These are phyloP conservation scores for Druceiella hillmani DNA, from an alignment of 2,888 invertebrate genomes.

Conservation along the genomic window DNA sequence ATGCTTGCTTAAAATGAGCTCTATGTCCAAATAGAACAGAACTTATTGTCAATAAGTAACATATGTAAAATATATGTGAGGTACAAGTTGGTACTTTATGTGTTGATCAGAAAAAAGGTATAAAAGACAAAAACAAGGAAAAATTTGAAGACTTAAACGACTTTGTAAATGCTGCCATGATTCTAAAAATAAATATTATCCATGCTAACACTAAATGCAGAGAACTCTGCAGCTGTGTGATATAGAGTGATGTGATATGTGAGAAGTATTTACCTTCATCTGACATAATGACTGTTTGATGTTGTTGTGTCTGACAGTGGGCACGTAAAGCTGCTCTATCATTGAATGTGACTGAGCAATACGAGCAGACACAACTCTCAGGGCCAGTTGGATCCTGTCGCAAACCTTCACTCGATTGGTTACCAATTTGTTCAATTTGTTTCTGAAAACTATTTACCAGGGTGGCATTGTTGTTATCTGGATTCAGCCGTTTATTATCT, in stretches of 20 bases:
- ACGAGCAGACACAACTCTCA: slow-evolving; percentile 38
- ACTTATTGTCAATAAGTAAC: slow-evolving; percentile 73
- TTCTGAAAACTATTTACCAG: slow-evolving; percentile 20
- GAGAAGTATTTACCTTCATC: slow-evolving; percentile 47
- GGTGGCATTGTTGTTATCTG: slow-evolving; percentile 18
- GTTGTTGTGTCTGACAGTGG: slow-evolving; percentile 53
- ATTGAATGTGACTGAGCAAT: slow-evolving; percentile 51
- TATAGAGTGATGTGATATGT: not conserved
- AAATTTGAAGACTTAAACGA: too few relatives aligned
- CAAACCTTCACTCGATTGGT: slow-evolving; percentile 2
- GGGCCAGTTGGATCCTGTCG: slow-evolving; percentile 5
- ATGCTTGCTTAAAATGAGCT: slow-evolving; percentile 59
- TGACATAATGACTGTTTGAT: slow-evolving; percentile 62
- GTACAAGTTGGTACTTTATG: too few relatives aligned
- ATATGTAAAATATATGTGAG: too few relatives aligned
- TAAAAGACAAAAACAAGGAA: too few relatives aligned
- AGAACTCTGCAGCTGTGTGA: not conserved
- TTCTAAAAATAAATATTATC: too few relatives aligned
- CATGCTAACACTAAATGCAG: too few relatives aligned
- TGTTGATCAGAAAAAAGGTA: too few relatives aligned
- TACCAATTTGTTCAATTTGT: slow-evolving; percentile 18
- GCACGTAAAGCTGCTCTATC: slow-evolving; percentile 49
- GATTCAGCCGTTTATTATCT: too few relatives aligned
- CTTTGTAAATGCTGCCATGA: too few relatives aligned
- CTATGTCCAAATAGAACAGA: slow-evolving; percentile 67